phyloP scores from a whole-genome alignment of 1,140 invertebrate species.

The Carposina sasakii region DNA sequence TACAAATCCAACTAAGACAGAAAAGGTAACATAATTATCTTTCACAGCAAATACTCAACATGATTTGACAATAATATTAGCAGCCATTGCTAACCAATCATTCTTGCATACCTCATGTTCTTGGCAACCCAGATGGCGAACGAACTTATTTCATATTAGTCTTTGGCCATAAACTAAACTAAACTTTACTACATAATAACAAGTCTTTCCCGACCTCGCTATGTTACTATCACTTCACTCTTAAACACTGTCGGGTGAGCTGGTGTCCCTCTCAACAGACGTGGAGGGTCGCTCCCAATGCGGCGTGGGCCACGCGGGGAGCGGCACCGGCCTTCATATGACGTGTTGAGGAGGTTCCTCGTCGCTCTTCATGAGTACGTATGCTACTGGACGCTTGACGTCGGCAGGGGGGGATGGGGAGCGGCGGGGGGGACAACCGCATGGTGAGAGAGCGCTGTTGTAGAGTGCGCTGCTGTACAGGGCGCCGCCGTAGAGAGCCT shows the following conservation, averaged over 20 bases:
- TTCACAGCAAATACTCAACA: no score
- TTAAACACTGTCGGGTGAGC: conserved; percentile 58
- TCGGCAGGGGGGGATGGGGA: conserved; percentile 71
- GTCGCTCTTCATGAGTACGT: conserved; percentile 74
- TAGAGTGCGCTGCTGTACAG: conserved; percentile 73
- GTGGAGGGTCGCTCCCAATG: conserved; percentile 72
- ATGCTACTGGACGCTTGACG: conserved; percentile 68
- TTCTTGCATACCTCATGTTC: no score
- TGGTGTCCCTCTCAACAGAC: conserved; percentile 43
- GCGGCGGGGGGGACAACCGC: conserved; percentile 64
- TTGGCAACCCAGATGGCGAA: no score
- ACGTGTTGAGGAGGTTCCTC: conserved; percentile 76
- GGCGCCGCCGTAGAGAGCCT: conserved; percentile 69
- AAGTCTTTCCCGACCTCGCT: no score
- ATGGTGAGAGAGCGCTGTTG: conserved; percentile 70
- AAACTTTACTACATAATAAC: no score
- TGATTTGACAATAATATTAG: no score
- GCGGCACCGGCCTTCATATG: conserved; percentile 89
- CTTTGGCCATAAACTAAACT: no score
- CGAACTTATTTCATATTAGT: no score
- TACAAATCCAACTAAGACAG: no score
- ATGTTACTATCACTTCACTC: no score
- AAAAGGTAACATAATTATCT: no score
- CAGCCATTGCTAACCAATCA: no score
- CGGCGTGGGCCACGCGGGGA: conserved; percentile 74